A percentile compares a stretch with the other conserved stretches of the same genome.
Evolutionary conservation across 2,113 vertebrate species (phyloP).

Genomic region (Aix galericulata): DNA sequence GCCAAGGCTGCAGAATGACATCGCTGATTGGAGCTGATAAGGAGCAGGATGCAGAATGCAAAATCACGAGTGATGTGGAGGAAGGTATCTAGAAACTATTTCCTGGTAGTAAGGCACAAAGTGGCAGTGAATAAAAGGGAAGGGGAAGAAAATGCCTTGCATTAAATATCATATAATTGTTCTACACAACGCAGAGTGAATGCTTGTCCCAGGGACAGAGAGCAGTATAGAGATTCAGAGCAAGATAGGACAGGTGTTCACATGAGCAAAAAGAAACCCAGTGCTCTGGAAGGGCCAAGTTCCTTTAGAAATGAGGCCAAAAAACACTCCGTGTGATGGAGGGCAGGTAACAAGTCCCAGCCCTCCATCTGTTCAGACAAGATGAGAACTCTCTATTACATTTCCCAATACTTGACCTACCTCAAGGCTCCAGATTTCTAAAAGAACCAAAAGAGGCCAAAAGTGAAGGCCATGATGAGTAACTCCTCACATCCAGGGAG

Average conservation of each 20-base stretch:
- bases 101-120: not conserved
- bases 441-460: not conserved
- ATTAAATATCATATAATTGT: no score
- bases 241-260: not conserved
- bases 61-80: not conserved
- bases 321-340: fast-evolving
- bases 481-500: not conserved
- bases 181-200: not conserved
- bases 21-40: fast-evolving
- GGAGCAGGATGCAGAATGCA: not conserved
- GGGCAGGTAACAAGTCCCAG: not conserved
- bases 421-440: not conserved
- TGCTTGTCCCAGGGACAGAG: not conserved
- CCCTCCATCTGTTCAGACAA: not conserved
- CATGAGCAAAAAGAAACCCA: not conserved
- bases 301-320: not conserved
- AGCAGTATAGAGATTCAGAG: not conserved
- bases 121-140: not conserved
- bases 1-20: not conserved
- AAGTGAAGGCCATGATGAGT: not conserved
- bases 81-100: not conserved
- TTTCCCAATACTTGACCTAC: fast-evolving
- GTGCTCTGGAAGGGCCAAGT: not conserved
- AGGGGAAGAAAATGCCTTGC: not conserved
- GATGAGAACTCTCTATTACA: fast-evolving